Evolutionary conservation across 2,888 invertebrate genomes (phyloP).

Genomic region (Microplitis deprimator): DNA sequence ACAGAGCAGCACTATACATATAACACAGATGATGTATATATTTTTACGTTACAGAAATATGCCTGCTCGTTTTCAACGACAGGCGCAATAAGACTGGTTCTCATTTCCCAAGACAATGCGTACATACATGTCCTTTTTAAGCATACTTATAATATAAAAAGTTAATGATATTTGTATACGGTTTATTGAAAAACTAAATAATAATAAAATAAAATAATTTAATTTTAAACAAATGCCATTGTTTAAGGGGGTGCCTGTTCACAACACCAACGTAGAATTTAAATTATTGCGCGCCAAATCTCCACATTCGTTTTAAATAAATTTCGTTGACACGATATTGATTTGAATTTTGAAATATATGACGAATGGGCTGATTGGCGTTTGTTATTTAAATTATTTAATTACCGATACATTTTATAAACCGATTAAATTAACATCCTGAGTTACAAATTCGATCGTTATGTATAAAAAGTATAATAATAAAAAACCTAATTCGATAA

Average conservation of each 20-base stretch:
- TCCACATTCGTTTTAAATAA: constrained; percentile 15
- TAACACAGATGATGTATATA: constrained; percentile 72
- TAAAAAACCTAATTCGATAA: constrained; percentile 49
- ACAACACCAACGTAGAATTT: constrained; percentile 56
- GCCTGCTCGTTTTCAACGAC: constrained; percentile 64
- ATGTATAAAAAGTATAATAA: constrained; percentile 45
- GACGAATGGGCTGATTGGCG: constrained; percentile 47
- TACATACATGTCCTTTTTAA: constrained; percentile 69
- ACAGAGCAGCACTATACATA: constrained; percentile 72
- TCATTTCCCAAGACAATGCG: constrained; percentile 72
- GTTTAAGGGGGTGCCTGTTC: constrained; percentile 61
- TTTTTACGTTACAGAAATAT: constrained; percentile 72
- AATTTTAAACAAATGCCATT: constrained; percentile 52
- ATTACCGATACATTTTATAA: constrained; percentile 50
- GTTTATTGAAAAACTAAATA: constrained; percentile 43
- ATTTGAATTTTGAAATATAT: constrained; percentile 20
- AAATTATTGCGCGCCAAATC: constrained; percentile 42
- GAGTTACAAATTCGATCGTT: constrained; percentile 67
- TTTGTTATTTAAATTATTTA: constrained; percentile 42
- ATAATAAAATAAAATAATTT: constrained; percentile 40
- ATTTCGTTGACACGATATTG: background rate
- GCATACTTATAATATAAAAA: constrained; percentile 63
- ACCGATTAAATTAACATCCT: constrained; percentile 69
- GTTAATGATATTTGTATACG: constrained; percentile 71
- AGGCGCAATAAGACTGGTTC: constrained; percentile 72